Evolutionary conservation across 2,797 vertebrate genomes (phyloP).

Genomic region (Gorsachius magnificus): DNA sequence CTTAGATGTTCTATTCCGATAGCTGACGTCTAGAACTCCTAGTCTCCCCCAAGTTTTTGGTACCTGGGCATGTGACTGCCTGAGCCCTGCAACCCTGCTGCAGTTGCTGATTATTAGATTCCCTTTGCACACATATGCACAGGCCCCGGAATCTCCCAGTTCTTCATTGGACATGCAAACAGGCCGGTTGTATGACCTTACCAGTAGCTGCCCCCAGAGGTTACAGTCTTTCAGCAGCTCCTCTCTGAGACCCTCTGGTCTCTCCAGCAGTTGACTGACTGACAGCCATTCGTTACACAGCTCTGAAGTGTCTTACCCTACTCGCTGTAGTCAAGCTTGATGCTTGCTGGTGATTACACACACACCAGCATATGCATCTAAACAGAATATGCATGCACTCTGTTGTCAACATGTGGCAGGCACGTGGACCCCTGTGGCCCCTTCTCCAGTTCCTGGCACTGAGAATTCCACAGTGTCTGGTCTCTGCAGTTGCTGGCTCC

Average conservation of each 20-base stretch:
- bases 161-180: background rate
- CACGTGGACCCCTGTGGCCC: too few species aligned
- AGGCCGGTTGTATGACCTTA: background rate
- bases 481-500: background rate
- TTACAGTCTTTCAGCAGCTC: background rate
- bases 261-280: background rate
- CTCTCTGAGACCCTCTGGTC: background rate
- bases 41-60: background rate
- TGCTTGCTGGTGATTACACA: background rate
- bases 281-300: background rate
- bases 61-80: background rate
- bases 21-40: background rate
- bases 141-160: background rate
- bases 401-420: rapidly evolving
- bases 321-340: background rate
- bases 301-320: background rate
- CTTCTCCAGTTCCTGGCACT: background rate
- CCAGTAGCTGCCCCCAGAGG: background rate
- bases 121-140: rapidly evolving
- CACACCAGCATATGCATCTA: rapidly evolving
- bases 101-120: background rate
- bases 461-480: background rate
- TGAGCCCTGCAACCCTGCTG: background rate
- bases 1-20: background rate
- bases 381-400: background rate